phyloP scores from a whole-genome alignment of 2,888 invertebrate species.

The Altica lythri region DNA sequence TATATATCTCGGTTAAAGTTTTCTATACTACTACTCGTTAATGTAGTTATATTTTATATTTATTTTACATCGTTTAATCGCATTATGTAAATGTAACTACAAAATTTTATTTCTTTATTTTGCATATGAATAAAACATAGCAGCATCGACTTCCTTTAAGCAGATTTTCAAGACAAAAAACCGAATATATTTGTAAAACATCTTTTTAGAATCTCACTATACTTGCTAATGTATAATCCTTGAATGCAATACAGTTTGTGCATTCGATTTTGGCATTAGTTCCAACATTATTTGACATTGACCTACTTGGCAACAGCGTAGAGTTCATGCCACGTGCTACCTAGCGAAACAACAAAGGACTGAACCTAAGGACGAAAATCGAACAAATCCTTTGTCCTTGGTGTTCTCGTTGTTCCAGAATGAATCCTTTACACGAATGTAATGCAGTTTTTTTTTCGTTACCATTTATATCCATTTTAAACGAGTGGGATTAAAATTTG shows the following conservation, averaged over 20 bases:
- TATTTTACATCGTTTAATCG: too few relatives aligned
- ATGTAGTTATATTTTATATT: too few relatives aligned
- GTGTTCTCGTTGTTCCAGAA: background rate
- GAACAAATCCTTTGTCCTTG: slow-evolving; percentile 54
- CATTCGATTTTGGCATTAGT: background rate
- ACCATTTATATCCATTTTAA: too few relatives aligned
- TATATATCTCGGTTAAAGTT: too few relatives aligned
- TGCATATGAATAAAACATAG: background rate
- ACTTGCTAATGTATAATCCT: slow-evolving; percentile 1
- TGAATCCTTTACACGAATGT: slow-evolving; percentile 6
- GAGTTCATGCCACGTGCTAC: slow-evolving; percentile 32
- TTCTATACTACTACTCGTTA: too few relatives aligned
- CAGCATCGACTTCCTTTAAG: too few relatives aligned
- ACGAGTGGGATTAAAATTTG: too few relatives aligned
- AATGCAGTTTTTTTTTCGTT: slow-evolving; percentile 9
- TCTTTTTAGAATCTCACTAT: too few relatives aligned
- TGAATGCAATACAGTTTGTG: background rate
- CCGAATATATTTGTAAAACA: too few relatives aligned
- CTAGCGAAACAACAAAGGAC: slow-evolving; percentile 42
- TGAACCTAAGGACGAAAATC: slow-evolving; percentile 49
- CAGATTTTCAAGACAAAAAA: too few relatives aligned
- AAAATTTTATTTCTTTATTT: too few relatives aligned
- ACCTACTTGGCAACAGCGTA: slow-evolving; percentile 24
- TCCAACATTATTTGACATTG: slow-evolving; percentile 10
- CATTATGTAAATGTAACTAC: too few relatives aligned